These are phyloP conservation scores for Ophraella communa DNA, from an alignment of 2,888 invertebrate species.

Conservation along the genomic window DNA sequence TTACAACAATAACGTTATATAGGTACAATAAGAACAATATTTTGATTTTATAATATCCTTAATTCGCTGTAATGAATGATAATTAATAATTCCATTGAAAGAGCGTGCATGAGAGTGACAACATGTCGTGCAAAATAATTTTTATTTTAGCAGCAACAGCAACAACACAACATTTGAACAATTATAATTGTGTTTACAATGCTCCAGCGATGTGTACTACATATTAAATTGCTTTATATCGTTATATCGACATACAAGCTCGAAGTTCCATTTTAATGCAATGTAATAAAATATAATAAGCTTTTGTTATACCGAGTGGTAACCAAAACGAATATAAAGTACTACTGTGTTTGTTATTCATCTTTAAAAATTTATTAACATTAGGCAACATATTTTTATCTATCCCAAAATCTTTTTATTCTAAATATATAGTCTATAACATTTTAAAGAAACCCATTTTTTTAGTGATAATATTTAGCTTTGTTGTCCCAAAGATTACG, in stretches of 20 bases:
- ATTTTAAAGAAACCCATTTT: no score
- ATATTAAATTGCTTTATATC: slow-evolving; percentile 40
- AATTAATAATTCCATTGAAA: slow-evolving; percentile 31
- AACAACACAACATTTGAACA: slow-evolving; percentile 37
- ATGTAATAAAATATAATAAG: slow-evolving; percentile 32
- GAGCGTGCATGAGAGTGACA: slow-evolving; percentile 29
- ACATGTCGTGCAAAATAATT: slow-evolving; percentile 38
- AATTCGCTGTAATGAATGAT: slow-evolving; percentile 22
- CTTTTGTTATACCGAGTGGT: slow-evolving; percentile 3
- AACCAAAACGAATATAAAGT: not conserved
- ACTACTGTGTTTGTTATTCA: no score
- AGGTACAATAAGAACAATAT: slow-evolving; percentile 6
- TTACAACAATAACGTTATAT: not conserved
- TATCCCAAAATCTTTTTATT: no score
- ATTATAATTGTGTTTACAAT: slow-evolving; percentile 41
- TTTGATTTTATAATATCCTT: slow-evolving; percentile 25
- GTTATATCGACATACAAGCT: slow-evolving; percentile 39
- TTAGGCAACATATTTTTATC: no score
- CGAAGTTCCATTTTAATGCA: slow-evolving; percentile 29
- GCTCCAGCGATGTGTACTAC: slow-evolving; percentile 35
- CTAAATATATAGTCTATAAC: no score
- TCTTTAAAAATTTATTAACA: no score
- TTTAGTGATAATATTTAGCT: no score
- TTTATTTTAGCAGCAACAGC: no score
- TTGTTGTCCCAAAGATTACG: no score